Base-by-base conservation (phyloP, 2,113 vertebrate genomes). In the Gambusia holbrooki region DNA sequence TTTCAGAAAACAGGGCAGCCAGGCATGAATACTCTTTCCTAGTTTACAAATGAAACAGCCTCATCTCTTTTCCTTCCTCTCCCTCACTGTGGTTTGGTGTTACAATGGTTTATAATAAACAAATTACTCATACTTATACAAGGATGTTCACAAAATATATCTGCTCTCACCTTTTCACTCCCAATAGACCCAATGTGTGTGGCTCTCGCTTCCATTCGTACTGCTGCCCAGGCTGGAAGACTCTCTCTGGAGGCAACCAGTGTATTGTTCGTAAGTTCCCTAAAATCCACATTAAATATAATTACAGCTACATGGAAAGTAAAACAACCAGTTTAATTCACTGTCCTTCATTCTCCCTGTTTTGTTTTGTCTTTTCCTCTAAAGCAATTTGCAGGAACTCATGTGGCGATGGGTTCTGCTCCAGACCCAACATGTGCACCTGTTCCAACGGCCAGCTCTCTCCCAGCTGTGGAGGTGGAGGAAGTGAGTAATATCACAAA, bases 221-320 rank as follows among this genome's bases (percentile, higher is more conserved):
- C 86, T 99, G 98, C 93, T 99, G 98, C 63, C 98, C 98, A 0
- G 98, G 98, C 74, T 99, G 98, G 98, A 99, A 98, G 94, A 99
- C 97, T 0, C 95, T 99, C 77, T 97, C 97, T 0, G 97, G 95
- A 84, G 98, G 98, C 76, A 99, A 99, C 92, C 98, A 99, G 87
- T 99, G 98, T 90, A 99, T 99, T 60, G 98, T 99, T 88, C 98
- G 97, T 99, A 95, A 99, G 98, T 99, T 86, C 32, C 68, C 48
- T 71, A 54, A 77, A 42, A 75, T 73, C 73, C 35, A 74, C 37
- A 68, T 64, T 48, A 35, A 10, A 65, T 73, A 33, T 12, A 4
- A 69, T 33, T 28, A 12, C 7, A 42, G 25, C 51, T 2, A 8
- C 8, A 30, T 25, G 12, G 15, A 70, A 51, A 28, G 61, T 60